Base-by-base conservation (phyloP, 2,113 vertebrate genomes). In the Pomatorhinus ruficollis region DNA sequence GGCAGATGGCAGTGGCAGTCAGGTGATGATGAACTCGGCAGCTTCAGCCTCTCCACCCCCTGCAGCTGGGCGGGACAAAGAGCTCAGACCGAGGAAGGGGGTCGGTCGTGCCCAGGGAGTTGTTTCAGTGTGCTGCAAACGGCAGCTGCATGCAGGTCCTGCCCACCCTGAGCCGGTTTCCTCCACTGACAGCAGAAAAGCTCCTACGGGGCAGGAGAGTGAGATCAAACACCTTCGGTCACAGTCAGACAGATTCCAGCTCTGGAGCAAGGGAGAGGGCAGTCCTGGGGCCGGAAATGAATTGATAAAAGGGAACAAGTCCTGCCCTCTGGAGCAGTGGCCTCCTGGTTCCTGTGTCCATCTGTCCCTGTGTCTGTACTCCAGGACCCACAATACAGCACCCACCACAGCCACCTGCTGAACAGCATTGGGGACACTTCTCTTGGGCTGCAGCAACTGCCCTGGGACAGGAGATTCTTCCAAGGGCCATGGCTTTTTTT, bases 21-120 rank as follows among this genome's bases (percentile, higher is more conserved):
- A 0, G 11, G 25, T 3, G 52, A 76, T 39, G 65, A 49, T 44
- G 54, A 11, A 19, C 47, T 61, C 7, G 0, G 56, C 3, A 31
- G 59, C 59, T 6, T 10, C 60, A 19, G 45, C 42, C 77, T 60
- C n/a, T 35, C 2, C 24, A 20, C 10, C 6, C 1, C 2, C 18
- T 11, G 44, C 0, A 1, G 20, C 76, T 40, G 59, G 39, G 39
- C n/a, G 23, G 45, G 45, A 66, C 10, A 6, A 52, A 65, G 24
- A 45, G 59, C 74, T 52, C n/a, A 22, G 23, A 3, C 16, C 0
- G 3, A 42, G 16, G 8, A 76, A 14, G 30, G 35, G 35, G 42
- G 4, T 57, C 3, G 14, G 30, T 12, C 2, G 0, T 18, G 27
- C 44, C 49, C 3, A 21, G 47, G 56, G 33, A n/a, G 5, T 0